phyloP scores from a whole-genome alignment of 1,140 invertebrate species.

The Latrodectus geometricus region DNA sequence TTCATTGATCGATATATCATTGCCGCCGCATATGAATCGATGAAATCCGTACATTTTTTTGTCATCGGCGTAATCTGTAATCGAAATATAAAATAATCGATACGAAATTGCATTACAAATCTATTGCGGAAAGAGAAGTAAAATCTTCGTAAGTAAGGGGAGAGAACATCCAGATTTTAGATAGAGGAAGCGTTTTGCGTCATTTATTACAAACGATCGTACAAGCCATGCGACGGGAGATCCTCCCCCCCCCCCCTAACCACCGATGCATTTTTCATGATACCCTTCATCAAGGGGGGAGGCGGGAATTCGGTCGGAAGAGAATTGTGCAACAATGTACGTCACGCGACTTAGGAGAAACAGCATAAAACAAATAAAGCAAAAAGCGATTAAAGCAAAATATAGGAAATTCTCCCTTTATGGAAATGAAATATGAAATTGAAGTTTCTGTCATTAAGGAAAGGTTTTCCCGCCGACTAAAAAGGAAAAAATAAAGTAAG shows the following conservation, averaged over 20 bases:
- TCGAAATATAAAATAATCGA: not conserved
- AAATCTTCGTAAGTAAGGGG: not conserved
- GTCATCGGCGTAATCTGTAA: no score
- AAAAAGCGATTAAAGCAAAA: slow-evolving; percentile 55
- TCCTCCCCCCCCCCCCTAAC: not conserved
- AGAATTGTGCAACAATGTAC: slow-evolving; percentile 35
- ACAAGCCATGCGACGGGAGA: not conserved
- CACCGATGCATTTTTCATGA: slow-evolving; percentile 50
- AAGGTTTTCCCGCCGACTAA: slow-evolving; percentile 8
- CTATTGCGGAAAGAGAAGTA: not conserved
- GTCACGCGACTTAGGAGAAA: slow-evolving; percentile 41
- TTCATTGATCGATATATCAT: no score
- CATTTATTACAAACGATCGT: slow-evolving; percentile 1
- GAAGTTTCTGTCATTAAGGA: slow-evolving; percentile 53
- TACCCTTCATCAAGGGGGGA: slow-evolving; percentile 4
- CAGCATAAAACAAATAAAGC: slow-evolving; percentile 6
- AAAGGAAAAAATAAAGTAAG: not conserved
- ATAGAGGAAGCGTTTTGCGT: not conserved
- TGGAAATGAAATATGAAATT: slow-evolving; percentile 57
- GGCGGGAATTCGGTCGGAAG: not conserved
- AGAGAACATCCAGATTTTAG: not conserved
- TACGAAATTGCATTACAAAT: not conserved
- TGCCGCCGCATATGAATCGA: no score
- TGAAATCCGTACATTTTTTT: no score
- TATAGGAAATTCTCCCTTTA: slow-evolving; percentile 33